Conservation (phyloP, 2,113 vertebrate genomes). For the Salvator merianae region DNA sequence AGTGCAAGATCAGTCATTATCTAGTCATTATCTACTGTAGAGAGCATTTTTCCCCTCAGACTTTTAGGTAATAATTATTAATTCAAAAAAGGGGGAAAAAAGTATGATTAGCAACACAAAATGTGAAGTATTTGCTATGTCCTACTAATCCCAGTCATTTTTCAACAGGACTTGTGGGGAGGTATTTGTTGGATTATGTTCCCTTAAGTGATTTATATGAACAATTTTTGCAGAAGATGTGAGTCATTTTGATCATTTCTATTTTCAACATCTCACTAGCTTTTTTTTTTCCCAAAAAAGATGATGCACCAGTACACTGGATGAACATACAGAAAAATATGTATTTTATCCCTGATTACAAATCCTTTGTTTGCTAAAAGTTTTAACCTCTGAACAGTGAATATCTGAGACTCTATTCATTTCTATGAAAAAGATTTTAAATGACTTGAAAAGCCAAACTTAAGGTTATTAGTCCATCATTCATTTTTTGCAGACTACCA, state of each 20-base stretch:
- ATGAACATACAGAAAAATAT: neutral
- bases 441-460: neutral
- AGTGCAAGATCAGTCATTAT: neutral
- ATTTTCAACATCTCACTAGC: neutral
- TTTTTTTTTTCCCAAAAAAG: neutral
- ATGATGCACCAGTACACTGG: neutral
- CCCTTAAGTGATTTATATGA: neutral
- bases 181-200: neutral
- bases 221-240: neutral
- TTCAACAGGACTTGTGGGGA: neutral
- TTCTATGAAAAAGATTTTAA: neutral
- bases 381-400: neutral
- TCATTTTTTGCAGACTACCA: neutral
- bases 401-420: neutral
- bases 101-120: neutral
- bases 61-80: neutral
- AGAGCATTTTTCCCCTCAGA: neutral
- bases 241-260: neutral
- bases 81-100: neutral
- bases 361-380: neutral
- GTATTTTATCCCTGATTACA: neutral
- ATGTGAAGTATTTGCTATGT: neutral
- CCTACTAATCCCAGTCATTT: neutral
- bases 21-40: neutral
- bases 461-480: neutral